phyloP scores from a whole-genome alignment of 2,797 vertebrate species.

The Ataeniobius toweri region DNA sequence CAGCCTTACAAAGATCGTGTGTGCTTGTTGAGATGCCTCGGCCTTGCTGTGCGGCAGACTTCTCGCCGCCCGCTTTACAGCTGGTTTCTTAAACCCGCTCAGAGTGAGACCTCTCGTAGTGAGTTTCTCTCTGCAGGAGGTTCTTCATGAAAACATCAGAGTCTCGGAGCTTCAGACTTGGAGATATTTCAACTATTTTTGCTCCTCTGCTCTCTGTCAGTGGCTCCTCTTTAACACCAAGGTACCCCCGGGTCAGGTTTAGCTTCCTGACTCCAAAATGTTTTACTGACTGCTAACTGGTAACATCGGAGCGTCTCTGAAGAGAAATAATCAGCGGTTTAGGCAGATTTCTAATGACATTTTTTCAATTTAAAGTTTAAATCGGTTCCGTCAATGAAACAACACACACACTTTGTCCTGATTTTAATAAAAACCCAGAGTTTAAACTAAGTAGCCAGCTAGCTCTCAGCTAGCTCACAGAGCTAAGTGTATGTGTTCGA shows the following conservation, averaged over 20 bases:
- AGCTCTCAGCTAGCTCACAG: neutral
- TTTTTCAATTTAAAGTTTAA: neutral
- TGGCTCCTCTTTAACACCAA: neutral
- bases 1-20: neutral
- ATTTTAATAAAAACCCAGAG: neutral
- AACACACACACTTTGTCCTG: no score
- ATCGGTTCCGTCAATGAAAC: neutral
- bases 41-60: neutral
- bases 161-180: neutral
- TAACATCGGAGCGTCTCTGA: neutral
- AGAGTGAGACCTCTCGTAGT: constrained; percentile 3
- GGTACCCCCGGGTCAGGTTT: neutral
- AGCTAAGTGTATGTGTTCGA: neutral
- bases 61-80: neutral
- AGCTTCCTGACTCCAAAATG: neutral
- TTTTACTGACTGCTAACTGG: neutral
- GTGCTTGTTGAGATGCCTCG: neutral
- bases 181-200: neutral
- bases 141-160: neutral
- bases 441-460: neutral
- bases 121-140: neutral
- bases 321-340: neutral
- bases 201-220: neutral
- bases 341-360: neutral
- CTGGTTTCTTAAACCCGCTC: neutral